phyloP scores from a whole-genome alignment of 2,113 vertebrate species.

The Siniperca knerii region DNA sequence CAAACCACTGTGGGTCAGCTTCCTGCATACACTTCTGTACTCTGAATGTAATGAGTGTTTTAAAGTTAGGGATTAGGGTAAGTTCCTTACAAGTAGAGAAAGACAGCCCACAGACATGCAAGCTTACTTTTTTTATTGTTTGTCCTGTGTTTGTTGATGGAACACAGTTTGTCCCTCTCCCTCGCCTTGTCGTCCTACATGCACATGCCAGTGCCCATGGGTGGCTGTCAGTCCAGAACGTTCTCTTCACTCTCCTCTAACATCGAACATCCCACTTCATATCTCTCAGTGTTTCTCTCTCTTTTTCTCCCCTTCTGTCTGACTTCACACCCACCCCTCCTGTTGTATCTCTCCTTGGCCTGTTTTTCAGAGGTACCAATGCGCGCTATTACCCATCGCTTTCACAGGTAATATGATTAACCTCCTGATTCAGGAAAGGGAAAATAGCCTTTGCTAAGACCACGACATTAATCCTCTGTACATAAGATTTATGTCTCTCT shows the following conservation, averaged over 20 bases:
- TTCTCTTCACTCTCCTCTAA: not conserved
- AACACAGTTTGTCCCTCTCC: not conserved
- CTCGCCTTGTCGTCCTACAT: not conserved
- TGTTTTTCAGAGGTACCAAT: constrained; percentile 11
- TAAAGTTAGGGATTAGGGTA: not conserved
- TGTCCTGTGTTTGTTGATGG: not conserved
- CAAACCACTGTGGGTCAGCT: not conserved
- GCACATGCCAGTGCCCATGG: not conserved
- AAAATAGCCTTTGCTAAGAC: constrained; percentile 54
- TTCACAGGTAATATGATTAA: constrained; percentile 72
- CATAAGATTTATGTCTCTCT: constrained; percentile 28
- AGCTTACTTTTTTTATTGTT: not conserved
- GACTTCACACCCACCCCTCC: not conserved
- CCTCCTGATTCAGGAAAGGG: constrained; percentile 56
- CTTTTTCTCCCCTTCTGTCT: not conserved
- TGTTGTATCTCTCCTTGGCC: constrained; percentile 35
- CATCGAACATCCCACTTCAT: not conserved
- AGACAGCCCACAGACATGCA: not conserved
- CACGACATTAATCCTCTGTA: constrained; percentile 55
- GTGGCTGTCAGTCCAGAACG: not conserved
- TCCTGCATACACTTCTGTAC: not conserved
- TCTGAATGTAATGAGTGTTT: not conserved
- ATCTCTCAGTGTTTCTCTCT: not conserved
- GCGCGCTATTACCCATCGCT: constrained; percentile 42
- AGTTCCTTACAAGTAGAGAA: not conserved